Base-by-base conservation (phyloP, 2,888 invertebrate genomes). In the Cristatella mucedo region DNA sequence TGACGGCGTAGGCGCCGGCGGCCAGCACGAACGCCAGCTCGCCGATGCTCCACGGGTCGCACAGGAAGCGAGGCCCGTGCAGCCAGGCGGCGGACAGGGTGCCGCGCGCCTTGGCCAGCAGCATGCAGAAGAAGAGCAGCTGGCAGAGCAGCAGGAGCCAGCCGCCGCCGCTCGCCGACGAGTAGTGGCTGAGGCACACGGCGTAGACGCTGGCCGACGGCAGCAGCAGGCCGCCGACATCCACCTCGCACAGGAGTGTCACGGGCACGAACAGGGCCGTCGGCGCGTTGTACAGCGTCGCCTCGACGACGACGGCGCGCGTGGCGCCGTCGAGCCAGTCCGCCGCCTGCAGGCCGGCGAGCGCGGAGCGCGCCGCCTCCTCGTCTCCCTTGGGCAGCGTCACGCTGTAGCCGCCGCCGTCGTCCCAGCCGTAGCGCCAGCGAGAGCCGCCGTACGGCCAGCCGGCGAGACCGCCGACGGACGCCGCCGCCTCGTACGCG, bases 221-320 rank as follows among this genome's bases (percentile, higher is more conserved):
- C 13, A 46, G 45, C 7, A 49, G 45, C 3, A 49, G 48, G 2
- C 62, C 61, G 21, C 51, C 44, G 5, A 54, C 43, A n/a, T 58
- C 53, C 6, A 54, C 38, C 45, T 62, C 60, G 22, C 54, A 22
- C 31, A 56, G 33, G 18, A 61, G 44, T 5, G 50, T 46, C n/a
- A 61, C 53, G 5, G 59, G 54, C 26, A 53, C 53, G 45, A 18
- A 61, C 16, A 62, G 53, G 34, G 54, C 56, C 4, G 54, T 51
- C 2, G 60, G 59, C 0, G 54, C 45, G 40, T 60, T 56, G 46
- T 53, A 59, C 4, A 59, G 42, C 3, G 61, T 59, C 41, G 61
- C 51, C 45, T 62, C 58, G 3, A 59, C 46, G 33, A 61, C 46
- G 19, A 63, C 49, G 2, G 54, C 57, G 9, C 53, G 29, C 0